Percentiles rank a stretch among this genome's conserved stretches.
Evolutionary conservation across 2,113 vertebrate species (phyloP).

Genomic region (Leucoraja erinaceus): DNA sequence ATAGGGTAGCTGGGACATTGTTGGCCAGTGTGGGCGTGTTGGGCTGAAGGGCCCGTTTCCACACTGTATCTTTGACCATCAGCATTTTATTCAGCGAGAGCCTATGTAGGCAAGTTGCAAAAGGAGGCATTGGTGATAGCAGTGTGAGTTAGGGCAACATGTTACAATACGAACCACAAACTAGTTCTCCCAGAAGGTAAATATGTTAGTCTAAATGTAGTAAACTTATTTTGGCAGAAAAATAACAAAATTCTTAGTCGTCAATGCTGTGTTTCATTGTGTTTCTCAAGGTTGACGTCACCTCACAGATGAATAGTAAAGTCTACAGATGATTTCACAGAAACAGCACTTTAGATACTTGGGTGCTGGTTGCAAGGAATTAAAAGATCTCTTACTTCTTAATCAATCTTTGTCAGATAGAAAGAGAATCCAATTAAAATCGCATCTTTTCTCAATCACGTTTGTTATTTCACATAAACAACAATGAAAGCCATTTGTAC

Average conservation of each 20-base stretch:
- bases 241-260: not conserved
- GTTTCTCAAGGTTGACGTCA: not conserved
- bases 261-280: not conserved
- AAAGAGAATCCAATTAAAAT: not conserved
- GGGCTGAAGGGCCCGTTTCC: too few species aligned
- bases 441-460: not conserved
- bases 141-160: too few species aligned
- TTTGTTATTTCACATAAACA: not conserved
- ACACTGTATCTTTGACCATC: too few species aligned
- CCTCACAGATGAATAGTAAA: constrained; percentile 1
- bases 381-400: not conserved
- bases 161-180: too few species aligned
- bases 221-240: not conserved
- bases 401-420: not conserved
- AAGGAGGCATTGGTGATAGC: too few species aligned
- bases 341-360: not conserved
- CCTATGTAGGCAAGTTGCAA: too few species aligned
- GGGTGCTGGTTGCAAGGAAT: not conserved
- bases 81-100: too few species aligned
- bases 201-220: not conserved
- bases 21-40: too few species aligned
- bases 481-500: not conserved
- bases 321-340: not conserved
- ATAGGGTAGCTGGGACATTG: too few species aligned
- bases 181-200: too few species aligned